Evolutionary conservation across 2,797 vertebrate genomes (phyloP), one percentile per base, ranked within the genome.

Genomic region (Rhinatrema bivittatum): DNA sequence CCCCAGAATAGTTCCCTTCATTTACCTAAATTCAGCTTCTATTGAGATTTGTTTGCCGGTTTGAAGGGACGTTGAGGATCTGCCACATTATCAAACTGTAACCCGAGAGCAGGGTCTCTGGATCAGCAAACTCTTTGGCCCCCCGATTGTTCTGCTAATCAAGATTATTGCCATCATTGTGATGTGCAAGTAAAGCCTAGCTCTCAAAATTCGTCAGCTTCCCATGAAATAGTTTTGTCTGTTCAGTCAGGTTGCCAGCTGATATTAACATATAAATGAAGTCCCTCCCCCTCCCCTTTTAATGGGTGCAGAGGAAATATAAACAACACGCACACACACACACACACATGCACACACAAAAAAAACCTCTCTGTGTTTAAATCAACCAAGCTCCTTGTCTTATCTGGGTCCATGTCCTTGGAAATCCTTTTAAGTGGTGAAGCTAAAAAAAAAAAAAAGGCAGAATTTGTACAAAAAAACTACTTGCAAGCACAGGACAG

Each of bases 251-350:
- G 71, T 75, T 66, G 70, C 68, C 35, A 70, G 77, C 72, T 72
- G 78, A 76, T 82, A 86, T 86, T 86, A 86, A 81, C 82, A 87
- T 86, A 84, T 83, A 86, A 85, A 86, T 86, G 81, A 83, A 79
- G 74, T 81, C 75, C 81, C 72, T 73, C 65, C 53, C 63, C 59
- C 62, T 65, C 56, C 32, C 56, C 37, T 57, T 72, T 74, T 73
- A 75, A 81, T 70, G 72, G 73, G 74, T 68, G 75, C 65, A 60
- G 60, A 74, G 79, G 80, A 86, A 82, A 84, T 84, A 84, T 83
- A 82, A 85, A 82, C 82, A 81, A 39, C 15, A 36, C 29, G 15
- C 9, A n/a, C 16, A 32, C 16, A 40, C 13, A 39, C 54, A 34
- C 49, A 41, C 32, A 30, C 11, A 13, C n/a, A n/a, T n/a, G n/a